Evolutionary conservation across 2,797 vertebrate genomes (phyloP), one percentile per base, ranked within the genome.

Genomic region (Hephaestus fuliginosus): DNA sequence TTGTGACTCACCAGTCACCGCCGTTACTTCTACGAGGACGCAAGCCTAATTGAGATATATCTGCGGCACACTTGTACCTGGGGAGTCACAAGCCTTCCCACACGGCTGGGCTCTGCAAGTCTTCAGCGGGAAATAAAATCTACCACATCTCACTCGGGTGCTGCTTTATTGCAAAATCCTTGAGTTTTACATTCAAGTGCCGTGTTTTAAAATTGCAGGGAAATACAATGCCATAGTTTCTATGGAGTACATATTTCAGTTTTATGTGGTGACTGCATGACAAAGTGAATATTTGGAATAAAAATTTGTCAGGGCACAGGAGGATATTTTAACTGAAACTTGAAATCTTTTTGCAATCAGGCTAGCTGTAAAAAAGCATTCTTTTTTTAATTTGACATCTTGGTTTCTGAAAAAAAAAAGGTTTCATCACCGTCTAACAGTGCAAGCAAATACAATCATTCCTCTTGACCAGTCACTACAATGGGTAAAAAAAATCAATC

Each of bases 1-100:
- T 62, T 78, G 82, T 89, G 91, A 92, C 62, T 90, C 89, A 89
- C 79, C 58, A 76, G 70, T 87, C 71, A 88, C 73, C 72, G 46
- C 43, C 77, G 57, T 81, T 72, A 77, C 71, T 67, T 81, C 61
- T 25, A 22, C 62, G 44, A 84, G 62, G 44, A 52, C 13, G 4
- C 46, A 20, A 28, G 55, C 33, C 67, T 81, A 81, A 90, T 70
- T 89, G 81, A 88, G 83, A 83, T 76, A 33, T 63, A 88, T 84
- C 55, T 70, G 74, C 43, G 52, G 62, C 73, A 58, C 70, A 58
- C 44, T 63, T 75, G 68, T 30, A 83, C 71, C 83, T 58, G 39
- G 77, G 60, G 65, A 77, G 74, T 78, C 49, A 28, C 66, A 75
- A 80, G 80, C 58, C 44, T 78, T 53, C 74, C 43, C 9, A 66